Conservation (phyloP, 23 tunicate genomes). For the Styela clava region DNA sequence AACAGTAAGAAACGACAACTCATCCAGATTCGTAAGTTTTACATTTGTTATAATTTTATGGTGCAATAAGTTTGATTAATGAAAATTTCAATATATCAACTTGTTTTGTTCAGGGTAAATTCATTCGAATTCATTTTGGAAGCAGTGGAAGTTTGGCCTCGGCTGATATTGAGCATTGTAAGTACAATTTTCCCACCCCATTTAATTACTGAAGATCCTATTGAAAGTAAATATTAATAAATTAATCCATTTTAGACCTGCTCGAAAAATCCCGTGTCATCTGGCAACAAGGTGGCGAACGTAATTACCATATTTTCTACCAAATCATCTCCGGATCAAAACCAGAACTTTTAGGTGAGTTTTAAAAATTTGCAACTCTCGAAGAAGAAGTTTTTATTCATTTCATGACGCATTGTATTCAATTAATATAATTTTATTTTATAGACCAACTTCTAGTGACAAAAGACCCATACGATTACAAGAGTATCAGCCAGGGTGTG, state of each 20-base stretch:
- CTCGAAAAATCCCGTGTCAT: conserved; percentile 92
- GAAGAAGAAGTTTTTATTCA: no score
- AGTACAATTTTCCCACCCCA: no score
- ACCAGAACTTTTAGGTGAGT: conserved; percentile 80
- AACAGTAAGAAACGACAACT: conserved; percentile 91
- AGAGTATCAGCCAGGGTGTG: conserved; percentile 27
- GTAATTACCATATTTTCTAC: conserved; percentile 87
- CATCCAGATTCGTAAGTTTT: conserved; percentile 86
- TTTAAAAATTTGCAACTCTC: no score
- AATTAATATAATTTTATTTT: neutral
- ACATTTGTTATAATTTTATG: neutral
- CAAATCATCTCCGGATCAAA: conserved; percentile 85
- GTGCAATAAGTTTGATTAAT: neutral
- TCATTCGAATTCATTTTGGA: conserved; percentile 96
- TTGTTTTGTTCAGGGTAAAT: conserved; percentile 64
- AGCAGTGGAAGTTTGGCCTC: conserved; percentile 88
- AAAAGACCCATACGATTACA: conserved; percentile 29
- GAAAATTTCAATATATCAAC: neutral
- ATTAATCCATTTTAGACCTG: conserved; percentile 62
- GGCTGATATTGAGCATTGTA: conserved; percentile 93
- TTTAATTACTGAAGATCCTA: no score
- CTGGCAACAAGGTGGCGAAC: conserved; percentile 86
- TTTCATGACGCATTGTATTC: no score
- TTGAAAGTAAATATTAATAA: no score
- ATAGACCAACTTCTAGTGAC: conserved; percentile 36